Percentiles rank a stretch among this genome's conserved stretches.
Evolutionary conservation across 2,888 invertebrate species (phyloP).

Genomic region (Drosophila anomelani): DNA sequence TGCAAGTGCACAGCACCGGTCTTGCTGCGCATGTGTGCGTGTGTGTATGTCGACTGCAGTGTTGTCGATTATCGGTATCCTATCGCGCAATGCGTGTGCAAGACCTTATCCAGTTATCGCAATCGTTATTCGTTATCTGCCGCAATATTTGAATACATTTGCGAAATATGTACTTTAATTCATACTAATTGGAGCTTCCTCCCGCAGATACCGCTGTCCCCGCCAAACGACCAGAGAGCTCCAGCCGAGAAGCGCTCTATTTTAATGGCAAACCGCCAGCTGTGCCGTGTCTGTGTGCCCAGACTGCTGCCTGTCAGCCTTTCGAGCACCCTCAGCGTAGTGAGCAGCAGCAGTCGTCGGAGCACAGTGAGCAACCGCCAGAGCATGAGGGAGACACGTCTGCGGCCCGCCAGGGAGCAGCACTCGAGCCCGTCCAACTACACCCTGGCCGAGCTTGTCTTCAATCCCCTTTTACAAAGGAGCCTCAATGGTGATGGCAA

Average conservation of each 20-base stretch:
- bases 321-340: constrained; percentile 14
- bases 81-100: background rate
- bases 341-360: background rate
- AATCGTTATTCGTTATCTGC: constrained; percentile 7
- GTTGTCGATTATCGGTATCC: constrained; percentile 20
- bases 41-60: constrained; percentile 2
- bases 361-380: constrained; percentile 5
- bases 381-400: constrained; percentile 30
- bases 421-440: background rate
- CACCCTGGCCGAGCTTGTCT: constrained; percentile 31
- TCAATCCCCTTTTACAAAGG: constrained; percentile 9
- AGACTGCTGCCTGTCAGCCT: constrained; percentile 21
- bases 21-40: background rate
- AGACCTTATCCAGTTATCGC: constrained; percentile 15
- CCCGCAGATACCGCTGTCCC: constrained; percentile 3
- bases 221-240: constrained; percentile 5
- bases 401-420: background rate
- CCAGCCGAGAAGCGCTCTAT: constrained; percentile 10
- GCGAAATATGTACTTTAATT: background rate
- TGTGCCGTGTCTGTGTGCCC: constrained; percentile 28
- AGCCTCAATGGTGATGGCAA: background rate
- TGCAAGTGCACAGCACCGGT: background rate
- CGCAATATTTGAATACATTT: constrained; percentile 22
- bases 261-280: constrained; percentile 41
- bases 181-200: background rate